These are phyloP conservation scores for Diadumene lineata DNA, from an alignment of 92 coral and sea anemone species.

Conservation along the genomic window DNA sequence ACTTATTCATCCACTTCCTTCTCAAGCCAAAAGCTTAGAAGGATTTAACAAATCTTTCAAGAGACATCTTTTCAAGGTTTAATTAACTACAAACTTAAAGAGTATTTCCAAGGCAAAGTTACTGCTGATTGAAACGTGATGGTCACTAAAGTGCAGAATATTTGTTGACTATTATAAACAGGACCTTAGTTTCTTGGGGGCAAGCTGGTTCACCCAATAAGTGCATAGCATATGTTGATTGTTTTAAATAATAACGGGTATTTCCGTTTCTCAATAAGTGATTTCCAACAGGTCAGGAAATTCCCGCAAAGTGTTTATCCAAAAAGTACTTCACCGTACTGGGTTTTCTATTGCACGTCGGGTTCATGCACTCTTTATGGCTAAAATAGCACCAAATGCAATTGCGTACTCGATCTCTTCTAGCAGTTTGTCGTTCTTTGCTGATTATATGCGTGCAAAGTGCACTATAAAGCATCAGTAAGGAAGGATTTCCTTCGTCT, in stretches of 20 bases:
- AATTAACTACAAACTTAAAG: constrained; percentile 9
- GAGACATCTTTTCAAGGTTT: constrained; percentile 20
- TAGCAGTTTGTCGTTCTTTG: no score
- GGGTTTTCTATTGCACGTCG: constrained; percentile 21
- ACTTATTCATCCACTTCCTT: constrained; percentile 20
- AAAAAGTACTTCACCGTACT: constrained; percentile 21
- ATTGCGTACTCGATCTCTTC: no score
- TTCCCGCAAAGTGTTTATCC: constrained; percentile 37
- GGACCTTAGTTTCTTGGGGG: background rate
- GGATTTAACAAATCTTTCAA: constrained; percentile 23
- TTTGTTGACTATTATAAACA: background rate
- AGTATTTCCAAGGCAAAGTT: background rate
- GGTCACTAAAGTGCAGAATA: background rate
- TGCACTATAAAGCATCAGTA: no score
- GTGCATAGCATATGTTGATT: background rate
- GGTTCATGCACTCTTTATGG: constrained; percentile 4
- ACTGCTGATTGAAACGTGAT: constrained; percentile 9
- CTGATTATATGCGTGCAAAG: no score
- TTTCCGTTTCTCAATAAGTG: constrained; percentile 31
- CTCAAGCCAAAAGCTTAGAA: constrained; percentile 23
- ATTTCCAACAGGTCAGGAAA: constrained; percentile 45
- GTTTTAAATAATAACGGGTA: constrained; percentile 4
- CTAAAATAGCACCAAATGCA: no score
- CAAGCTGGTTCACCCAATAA: background rate
- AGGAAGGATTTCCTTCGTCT: no score